Percentiles rank a stretch among this genome's conserved stretches.
These are phyloP conservation scores for Aselliscus stoliczkanus DNA, from an alignment of 2,797 vertebrate genomes.

Conservation along the genomic window DNA sequence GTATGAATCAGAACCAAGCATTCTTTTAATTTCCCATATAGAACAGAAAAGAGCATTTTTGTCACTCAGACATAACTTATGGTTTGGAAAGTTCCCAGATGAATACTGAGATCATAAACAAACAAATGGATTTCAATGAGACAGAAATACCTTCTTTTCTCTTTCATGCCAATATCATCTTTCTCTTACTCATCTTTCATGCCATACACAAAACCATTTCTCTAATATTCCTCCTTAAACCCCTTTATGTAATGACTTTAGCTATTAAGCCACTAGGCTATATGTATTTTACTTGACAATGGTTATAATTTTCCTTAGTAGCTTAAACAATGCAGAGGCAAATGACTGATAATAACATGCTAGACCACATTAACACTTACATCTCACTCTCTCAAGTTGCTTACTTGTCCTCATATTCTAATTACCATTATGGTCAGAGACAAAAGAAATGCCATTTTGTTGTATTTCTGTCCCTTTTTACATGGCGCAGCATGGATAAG, in stretches of 20 bases:
- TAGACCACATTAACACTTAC: background rate
- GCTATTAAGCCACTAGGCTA: background rate
- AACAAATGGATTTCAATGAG: slow-evolving; percentile 49
- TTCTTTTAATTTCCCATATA: slow-evolving; percentile 5
- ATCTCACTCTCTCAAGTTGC: background rate
- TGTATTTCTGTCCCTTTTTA: slow-evolving; percentile 49
- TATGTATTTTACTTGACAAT: slow-evolving; percentile 9
- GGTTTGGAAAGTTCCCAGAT: slow-evolving; percentile 28
- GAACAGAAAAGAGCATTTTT: background rate
- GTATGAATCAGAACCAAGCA: slow-evolving; percentile 8
- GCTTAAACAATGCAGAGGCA: background rate
- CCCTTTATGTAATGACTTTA: background rate
- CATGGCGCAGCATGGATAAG: slow-evolving; percentile 68
- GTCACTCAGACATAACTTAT: background rate
- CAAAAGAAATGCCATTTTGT: slow-evolving; percentile 36
- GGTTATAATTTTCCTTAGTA: slow-evolving; percentile 6
- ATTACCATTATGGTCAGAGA: slow-evolving; percentile 51
- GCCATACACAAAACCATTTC: background rate
- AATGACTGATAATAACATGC: background rate
- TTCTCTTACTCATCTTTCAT: slow-evolving; percentile 25
- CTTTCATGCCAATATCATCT: background rate
- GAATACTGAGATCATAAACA: slow-evolving; percentile 12
- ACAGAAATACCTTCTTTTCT: background rate
- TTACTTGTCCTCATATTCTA: slow-evolving; percentile 61
- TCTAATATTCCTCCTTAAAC: background rate